Conservation (phyloP, 2,113 vertebrate species). For the Psephotus haematonotus region DNA sequence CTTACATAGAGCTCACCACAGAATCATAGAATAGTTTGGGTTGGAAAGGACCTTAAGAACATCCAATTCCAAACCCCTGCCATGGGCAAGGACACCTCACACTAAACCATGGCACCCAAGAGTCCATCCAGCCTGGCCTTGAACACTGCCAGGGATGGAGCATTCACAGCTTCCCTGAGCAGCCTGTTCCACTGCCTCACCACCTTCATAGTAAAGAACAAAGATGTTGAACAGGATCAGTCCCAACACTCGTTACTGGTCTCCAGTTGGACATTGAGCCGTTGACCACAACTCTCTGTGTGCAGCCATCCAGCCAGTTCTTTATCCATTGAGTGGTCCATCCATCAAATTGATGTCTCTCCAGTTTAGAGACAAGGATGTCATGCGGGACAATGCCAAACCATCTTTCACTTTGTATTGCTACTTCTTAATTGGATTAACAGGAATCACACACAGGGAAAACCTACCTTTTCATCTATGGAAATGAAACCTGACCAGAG, state of each 20-base stretch:
- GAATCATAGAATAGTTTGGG: neutral
- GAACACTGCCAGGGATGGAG: neutral
- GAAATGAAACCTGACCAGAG: neutral
- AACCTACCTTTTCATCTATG: neutral
- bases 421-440: neutral
- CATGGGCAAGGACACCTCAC: neutral
- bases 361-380: neutral
- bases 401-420: neutral
- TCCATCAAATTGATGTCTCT: neutral
- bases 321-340: neutral
- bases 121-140: neutral
- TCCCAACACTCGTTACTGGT: neutral
- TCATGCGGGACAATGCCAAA: neutral
- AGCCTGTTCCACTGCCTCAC: neutral
- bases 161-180: neutral
- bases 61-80: neutral
- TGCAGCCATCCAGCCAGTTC: neutral
- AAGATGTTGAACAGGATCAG: neutral
- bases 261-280: neutral
- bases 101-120: neutral
- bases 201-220: neutral
- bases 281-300: neutral
- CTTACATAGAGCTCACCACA: neutral
- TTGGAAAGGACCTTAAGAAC: neutral
- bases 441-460: neutral